Conservation (phyloP, 1,140 invertebrate species). For the Drosophila erecta region DNA sequence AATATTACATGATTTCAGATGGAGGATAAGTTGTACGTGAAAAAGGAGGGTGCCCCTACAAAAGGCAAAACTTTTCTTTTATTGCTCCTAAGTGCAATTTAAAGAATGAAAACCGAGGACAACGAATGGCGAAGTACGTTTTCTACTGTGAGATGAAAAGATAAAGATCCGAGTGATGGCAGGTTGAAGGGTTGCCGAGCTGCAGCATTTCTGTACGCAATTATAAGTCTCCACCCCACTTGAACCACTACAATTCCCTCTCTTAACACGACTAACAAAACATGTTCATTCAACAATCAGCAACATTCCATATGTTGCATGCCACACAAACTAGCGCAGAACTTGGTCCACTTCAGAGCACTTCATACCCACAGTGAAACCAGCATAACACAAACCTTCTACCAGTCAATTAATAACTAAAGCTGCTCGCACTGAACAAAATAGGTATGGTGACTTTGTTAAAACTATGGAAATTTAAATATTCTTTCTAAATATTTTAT, state of each 20-base stretch:
- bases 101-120: constrained; percentile 20
- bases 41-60: constrained; percentile 6
- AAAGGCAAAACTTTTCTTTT: constrained; percentile 9
- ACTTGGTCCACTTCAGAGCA: constrained; percentile 10
- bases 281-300: constrained; percentile 45
- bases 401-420: not conserved
- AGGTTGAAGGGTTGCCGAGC: constrained; percentile 12
- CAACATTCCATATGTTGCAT: constrained; percentile 44
- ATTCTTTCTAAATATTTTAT: no score
- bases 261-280: constrained; percentile 17
- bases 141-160: constrained; percentile 1
- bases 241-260: not conserved
- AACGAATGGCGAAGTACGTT: constrained; percentile 11
- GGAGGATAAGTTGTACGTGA: not conserved
- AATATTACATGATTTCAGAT: not conserved
- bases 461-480: no score
- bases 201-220: constrained; percentile 15
- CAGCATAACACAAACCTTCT: not conserved
- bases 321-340: constrained; percentile 32
- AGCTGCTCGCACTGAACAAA: no score
- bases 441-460: no score
- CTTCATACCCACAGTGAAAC: constrained; percentile 13
- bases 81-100: constrained; percentile 24
- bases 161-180: constrained; percentile 7
- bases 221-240: constrained; percentile 26